Evolutionary conservation across 2,888 invertebrate genomes (phyloP).

Genomic region (Microchrysa polita): DNA sequence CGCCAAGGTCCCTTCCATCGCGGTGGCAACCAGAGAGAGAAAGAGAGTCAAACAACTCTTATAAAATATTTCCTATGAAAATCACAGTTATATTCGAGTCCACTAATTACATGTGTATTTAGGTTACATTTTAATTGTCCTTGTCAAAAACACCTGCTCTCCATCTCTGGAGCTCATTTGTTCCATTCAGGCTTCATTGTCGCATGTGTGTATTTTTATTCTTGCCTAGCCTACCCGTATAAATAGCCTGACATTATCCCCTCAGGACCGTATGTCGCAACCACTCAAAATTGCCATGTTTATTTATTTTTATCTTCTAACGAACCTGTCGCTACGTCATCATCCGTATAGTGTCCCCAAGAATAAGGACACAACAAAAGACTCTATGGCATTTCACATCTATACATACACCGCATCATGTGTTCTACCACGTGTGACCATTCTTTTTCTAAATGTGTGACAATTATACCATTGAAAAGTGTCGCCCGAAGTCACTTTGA

Average conservation of each 20-base stretch:
- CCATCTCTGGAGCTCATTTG: no score
- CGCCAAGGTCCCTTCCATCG: no score
- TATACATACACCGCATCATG: not conserved
- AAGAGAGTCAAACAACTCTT: no score
- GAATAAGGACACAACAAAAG: not conserved
- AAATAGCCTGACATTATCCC: constrained; percentile 12
- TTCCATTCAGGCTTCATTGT: no score
- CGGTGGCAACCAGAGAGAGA: no score
- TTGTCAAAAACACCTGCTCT: not conserved
- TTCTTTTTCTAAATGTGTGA: constrained; percentile 33
- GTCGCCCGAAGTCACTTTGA: not conserved
- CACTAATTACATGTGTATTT: constrained; percentile 56
- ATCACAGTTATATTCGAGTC: constrained; percentile 50
- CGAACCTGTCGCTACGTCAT: constrained; percentile 29
- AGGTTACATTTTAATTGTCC: constrained; percentile 64
- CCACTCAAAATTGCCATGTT: constrained; percentile 30
- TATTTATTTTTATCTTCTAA: constrained; percentile 32
- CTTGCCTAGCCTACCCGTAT: no score
- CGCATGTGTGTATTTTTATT: no score
- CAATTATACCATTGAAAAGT: constrained; percentile 17
- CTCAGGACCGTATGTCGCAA: constrained; percentile 24
- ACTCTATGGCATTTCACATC: no score
- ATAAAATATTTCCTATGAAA: no score
- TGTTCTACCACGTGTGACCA: constrained; percentile 31
- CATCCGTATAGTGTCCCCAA: no score